Conservation (phyloP, 2,797 vertebrate species). For the Emydoidea blandingii region DNA sequence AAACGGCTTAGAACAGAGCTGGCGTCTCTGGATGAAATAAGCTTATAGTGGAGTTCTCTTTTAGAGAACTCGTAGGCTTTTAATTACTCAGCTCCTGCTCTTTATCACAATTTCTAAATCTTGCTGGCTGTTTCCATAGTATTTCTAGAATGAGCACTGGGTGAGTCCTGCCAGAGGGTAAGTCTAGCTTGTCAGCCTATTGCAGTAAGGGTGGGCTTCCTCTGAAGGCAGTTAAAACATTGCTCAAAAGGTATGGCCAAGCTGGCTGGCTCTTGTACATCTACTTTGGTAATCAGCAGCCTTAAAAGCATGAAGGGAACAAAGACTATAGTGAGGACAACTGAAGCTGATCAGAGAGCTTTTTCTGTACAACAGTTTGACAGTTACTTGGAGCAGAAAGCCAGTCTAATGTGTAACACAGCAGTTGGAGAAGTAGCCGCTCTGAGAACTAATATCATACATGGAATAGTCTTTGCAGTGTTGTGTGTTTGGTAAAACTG, state of each 20-base stretch:
- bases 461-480: not conserved
- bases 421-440: not conserved
- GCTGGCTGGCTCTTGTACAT: not conserved
- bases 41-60: not conserved
- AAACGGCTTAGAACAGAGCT: not conserved
- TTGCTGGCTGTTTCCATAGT: not conserved
- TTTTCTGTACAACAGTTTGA: not conserved
- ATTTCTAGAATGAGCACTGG: not conserved
- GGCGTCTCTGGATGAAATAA: not conserved
- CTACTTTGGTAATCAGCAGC: not conserved
- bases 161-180: not conserved
- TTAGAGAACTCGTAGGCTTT: not conserved
- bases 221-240: not conserved
- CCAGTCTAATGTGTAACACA: not conserved
- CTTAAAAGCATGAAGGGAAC: not conserved
- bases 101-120: not conserved
- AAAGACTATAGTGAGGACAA: not conserved
- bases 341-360: not conserved
- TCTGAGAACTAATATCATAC: not conserved
- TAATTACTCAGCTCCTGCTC: not conserved
- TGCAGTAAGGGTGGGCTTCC: not conserved
- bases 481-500: too few relatives aligned
- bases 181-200: not conserved
- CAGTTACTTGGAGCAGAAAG: not conserved
- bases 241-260: not conserved